These are phyloP conservation scores for Achatina immaculata DNA, from an alignment of 1,140 invertebrate genomes.

Conservation along the genomic window DNA sequence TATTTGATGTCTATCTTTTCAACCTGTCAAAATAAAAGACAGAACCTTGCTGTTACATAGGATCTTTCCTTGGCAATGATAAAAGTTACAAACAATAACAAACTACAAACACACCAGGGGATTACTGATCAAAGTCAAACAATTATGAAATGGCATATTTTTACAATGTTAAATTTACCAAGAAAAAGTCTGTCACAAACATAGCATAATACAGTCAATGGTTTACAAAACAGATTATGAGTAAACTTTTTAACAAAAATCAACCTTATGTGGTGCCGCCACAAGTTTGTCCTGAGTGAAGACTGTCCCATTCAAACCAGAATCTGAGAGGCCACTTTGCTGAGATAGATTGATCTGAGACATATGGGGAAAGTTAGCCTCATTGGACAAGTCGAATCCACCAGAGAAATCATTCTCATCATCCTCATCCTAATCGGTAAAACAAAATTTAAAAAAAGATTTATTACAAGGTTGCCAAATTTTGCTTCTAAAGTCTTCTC, in stretches of 20 bases:
- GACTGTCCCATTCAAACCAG: constrained; percentile 54
- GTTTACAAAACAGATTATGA: too few species aligned
- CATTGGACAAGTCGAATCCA: constrained; percentile 63
- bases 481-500: too few species aligned
- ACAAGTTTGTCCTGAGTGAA: constrained; percentile 75
- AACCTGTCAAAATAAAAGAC: constrained; percentile 70
- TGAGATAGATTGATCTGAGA: constrained; percentile 53
- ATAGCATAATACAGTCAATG: too few species aligned
- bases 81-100: background rate
- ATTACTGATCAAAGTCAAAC: background rate
- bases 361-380: constrained; percentile 46
- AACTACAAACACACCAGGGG: background rate
- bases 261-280: constrained; percentile 72
- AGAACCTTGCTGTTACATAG: too few species aligned
- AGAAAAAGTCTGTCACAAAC: too few species aligned
- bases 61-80: too few species aligned
- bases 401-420: constrained; percentile 68
- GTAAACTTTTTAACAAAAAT: background rate
- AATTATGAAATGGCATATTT: too few species aligned
- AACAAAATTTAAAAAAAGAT: too few species aligned
- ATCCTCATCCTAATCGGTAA: constrained; percentile 52
- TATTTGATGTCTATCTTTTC: constrained; percentile 81
- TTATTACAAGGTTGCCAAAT: too few species aligned
- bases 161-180: too few species aligned
- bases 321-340: constrained; percentile 58